phyloP scores from a whole-genome alignment of 2,113 vertebrate species.

The Pseudois nayaur region DNA sequence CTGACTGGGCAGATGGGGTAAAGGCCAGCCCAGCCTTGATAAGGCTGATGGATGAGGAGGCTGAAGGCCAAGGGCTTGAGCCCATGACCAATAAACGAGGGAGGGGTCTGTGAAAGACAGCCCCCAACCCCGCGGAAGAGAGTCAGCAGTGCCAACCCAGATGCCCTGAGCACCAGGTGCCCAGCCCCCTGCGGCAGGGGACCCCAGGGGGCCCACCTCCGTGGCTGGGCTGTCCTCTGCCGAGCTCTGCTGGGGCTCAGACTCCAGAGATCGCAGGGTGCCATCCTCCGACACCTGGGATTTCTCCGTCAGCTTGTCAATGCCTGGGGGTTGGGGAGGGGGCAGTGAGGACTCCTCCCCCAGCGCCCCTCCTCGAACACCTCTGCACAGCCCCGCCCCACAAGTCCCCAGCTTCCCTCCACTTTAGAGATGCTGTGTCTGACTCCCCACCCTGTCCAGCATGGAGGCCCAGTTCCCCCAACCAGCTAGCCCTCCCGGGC shows the following conservation, averaged over 20 bases:
- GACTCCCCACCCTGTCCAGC: not conserved
- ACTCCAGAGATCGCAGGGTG: constrained; percentile 90
- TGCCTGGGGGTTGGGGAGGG: constrained; percentile 77
- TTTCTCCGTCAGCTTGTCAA: constrained; percentile 98
- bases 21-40: constrained; percentile 50
- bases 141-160: not conserved
- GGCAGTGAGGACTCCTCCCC: not conserved
- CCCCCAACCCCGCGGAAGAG: accelerated
- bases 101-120: not conserved
- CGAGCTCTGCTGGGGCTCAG: constrained; percentile 73
- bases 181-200: too few species aligned
- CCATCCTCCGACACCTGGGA: constrained; percentile 98
- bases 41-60: constrained; percentile 41
- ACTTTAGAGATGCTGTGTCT: not conserved
- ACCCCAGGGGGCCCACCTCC: constrained; percentile 76
- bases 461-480: not conserved
- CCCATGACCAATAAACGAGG: not conserved
- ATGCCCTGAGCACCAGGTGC: not conserved
- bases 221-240: constrained; percentile 74
- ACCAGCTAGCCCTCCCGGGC: too few species aligned
- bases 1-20: not conserved
- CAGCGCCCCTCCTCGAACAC: not conserved
- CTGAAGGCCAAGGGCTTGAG: not conserved
- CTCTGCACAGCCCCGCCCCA: not conserved
- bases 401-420: not conserved